A percentile compares a stretch with the other conserved stretches of the same genome.
phyloP scores from a whole-genome alignment of 2,888 invertebrate genomes.

The Mesorhabditis spiculigera region DNA sequence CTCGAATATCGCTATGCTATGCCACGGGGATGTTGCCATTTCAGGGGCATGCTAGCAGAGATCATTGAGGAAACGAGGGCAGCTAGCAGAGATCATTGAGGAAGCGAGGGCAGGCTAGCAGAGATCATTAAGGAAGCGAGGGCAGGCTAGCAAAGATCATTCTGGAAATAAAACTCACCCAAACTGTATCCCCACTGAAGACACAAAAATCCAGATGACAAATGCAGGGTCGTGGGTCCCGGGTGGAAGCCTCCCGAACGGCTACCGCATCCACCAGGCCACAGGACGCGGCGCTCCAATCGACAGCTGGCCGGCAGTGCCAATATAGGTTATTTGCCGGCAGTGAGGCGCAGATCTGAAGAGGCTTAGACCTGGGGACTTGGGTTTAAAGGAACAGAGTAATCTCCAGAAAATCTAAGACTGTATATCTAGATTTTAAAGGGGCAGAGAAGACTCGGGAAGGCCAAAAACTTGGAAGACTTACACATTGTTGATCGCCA shows the following conservation, averaged over 20 bases:
- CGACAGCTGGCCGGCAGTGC: slow-evolving; percentile 24
- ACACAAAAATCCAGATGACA: too few species aligned
- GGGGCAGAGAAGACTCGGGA: neutral
- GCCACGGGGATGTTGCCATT: too few species aligned
- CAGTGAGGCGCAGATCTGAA: slow-evolving; percentile 32
- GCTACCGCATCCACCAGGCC: neutral
- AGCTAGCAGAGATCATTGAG: too few species aligned
- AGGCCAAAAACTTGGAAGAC: neutral
- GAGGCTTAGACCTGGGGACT: neutral
- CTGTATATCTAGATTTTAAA: neutral
- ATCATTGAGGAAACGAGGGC: too few species aligned
- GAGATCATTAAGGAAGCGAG: too few species aligned
- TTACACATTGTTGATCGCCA: slow-evolving; percentile 9
- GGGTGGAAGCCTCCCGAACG: neutral
- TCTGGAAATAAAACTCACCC: too few species aligned
- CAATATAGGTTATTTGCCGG: slow-evolving; percentile 23
- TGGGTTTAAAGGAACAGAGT: neutral
- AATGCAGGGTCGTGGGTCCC: too few species aligned
- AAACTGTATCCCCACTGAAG: too few species aligned
- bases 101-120: too few species aligned
- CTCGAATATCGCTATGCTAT: too few species aligned
- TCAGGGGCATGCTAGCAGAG: too few species aligned
- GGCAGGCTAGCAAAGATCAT: too few species aligned
- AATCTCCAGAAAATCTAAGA: neutral
- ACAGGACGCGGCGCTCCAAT: slow-evolving; percentile 21